These are phyloP conservation scores for Caenorhabditis macrosperma DNA, from an alignment of 2,888 invertebrate species.

Conservation along the genomic window DNA sequence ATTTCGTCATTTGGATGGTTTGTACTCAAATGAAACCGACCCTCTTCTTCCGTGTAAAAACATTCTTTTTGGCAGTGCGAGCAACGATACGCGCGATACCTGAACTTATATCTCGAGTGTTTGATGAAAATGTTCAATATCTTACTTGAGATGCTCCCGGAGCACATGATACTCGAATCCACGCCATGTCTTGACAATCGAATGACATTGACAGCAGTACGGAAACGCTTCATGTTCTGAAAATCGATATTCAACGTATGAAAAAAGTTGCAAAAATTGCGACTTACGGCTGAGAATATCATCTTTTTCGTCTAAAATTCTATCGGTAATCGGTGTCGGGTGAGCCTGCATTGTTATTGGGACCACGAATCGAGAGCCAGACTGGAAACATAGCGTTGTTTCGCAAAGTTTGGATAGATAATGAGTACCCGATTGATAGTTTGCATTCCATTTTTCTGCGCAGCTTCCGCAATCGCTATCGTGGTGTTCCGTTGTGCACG, in stretches of 20 bases:
- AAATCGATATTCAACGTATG: constrained; percentile 4
- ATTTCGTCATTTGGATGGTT: constrained; percentile 29
- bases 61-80: constrained; percentile 61
- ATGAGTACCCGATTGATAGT: constrained; percentile 37
- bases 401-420: not conserved
- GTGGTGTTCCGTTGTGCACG: constrained; percentile 8
- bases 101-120: constrained; percentile 10
- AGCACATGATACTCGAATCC: constrained; percentile 66
- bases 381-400: constrained; percentile 39
- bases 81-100: constrained; percentile 63
- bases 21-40: constrained; percentile 57
- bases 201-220: constrained; percentile 60
- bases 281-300: constrained; percentile 65
- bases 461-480: constrained; percentile 28
- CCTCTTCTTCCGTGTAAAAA: constrained; percentile 65
- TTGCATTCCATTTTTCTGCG: constrained; percentile 51
- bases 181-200: constrained; percentile 60
- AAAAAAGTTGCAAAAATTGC: not conserved
- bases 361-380: constrained; percentile 62
- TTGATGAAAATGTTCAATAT: not conserved
- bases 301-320: constrained; percentile 51
- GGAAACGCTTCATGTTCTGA: constrained; percentile 41
- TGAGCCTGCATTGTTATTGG: constrained; percentile 65
- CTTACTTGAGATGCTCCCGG: constrained; percentile 61
- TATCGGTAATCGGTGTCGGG: constrained; percentile 57